These are phyloP conservation scores for Syngnathus acus DNA, from an alignment of 2,797 vertebrate species.

Conservation along the genomic window DNA sequence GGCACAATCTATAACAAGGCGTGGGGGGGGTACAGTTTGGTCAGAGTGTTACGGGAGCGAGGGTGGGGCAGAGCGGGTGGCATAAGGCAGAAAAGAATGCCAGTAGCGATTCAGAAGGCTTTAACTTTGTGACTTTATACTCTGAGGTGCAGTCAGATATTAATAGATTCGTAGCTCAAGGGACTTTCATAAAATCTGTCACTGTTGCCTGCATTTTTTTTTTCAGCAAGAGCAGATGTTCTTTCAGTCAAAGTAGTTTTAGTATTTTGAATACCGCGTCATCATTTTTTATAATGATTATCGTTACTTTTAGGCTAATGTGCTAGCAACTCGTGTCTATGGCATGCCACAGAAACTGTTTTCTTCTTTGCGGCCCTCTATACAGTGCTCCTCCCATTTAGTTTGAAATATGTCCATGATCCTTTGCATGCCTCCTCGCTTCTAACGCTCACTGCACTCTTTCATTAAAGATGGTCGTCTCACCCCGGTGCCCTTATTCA, in stretches of 20 bases:
- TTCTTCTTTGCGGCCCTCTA: neutral
- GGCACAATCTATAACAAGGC: conserved; percentile 94
- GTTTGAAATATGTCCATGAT: conserved; percentile 22
- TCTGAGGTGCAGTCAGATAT: conserved; percentile 79
- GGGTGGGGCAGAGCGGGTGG: conserved; percentile 12
- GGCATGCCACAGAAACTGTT: neutral
- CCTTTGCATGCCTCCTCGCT: conserved; percentile 21
- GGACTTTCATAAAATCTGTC: conserved; percentile 41
- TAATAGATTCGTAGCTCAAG: conserved; percentile 69
- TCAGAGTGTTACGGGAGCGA: conserved; percentile 29
- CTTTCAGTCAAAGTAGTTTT: neutral
- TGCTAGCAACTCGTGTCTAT: too few species aligned
- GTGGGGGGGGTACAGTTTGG: conserved; percentile 65
- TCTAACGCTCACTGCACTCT: conserved; percentile 46
- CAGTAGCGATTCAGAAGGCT: conserved; percentile 39
- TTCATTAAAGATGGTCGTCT: conserved; percentile 61
- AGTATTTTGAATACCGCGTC: too few species aligned
- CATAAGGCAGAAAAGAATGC: conserved; percentile 36
- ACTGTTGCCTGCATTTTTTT: conserved; percentile 25
- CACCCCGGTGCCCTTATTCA: conserved; percentile 54
- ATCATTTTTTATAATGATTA: too few species aligned
- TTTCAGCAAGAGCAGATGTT: conserved; percentile 1
- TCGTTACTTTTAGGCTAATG: too few species aligned
- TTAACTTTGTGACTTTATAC: conserved; percentile 81
- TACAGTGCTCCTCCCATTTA: neutral